Evolutionary conservation across 23 tunicate species (phyloP).

Genomic region (Styela plicata): DNA sequence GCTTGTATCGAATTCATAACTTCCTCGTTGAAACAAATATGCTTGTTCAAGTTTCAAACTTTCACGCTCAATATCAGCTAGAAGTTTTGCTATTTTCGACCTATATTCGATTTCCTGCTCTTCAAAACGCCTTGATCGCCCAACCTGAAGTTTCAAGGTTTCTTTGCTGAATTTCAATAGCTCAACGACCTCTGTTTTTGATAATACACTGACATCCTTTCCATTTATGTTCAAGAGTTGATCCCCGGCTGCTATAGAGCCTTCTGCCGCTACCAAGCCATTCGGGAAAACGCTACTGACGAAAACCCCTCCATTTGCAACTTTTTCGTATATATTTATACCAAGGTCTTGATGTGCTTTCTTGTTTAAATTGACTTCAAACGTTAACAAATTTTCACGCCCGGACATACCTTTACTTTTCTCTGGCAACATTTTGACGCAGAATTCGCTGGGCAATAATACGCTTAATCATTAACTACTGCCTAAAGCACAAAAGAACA

Average conservation of each 20-base stretch:
- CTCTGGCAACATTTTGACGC: background rate
- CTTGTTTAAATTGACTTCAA: conserved; percentile 2
- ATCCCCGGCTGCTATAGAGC: conserved; percentile 62
- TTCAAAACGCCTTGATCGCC: conserved; percentile 17
- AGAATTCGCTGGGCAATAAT: background rate
- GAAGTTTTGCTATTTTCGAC: conserved; percentile 15
- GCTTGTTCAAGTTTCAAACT: conserved; percentile 20
- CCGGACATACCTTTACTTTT: background rate
- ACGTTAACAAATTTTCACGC: background rate
- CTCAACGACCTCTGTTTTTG: conserved; percentile 74
- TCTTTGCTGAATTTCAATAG: conserved; percentile 33
- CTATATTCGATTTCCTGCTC: background rate
- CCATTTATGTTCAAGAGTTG: conserved; percentile 67
- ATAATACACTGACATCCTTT: conserved; percentile 45
- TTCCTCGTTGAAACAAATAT: conserved; percentile 18
- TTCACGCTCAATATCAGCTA: conserved; percentile 23
- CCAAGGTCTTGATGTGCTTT: conserved; percentile 5
- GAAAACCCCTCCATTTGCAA: conserved; percentile 43
- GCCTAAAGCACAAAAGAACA: background rate
- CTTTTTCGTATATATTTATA: conserved; percentile 7
- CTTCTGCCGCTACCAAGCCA: conserved; percentile 60
- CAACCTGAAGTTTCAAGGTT: background rate
- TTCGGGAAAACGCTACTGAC: conserved; percentile 62
- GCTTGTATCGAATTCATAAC: background rate
- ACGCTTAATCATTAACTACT: background rate